Conservation (phyloP, 2,888 invertebrate genomes). For the Cryptophagus acutangulus region DNA sequence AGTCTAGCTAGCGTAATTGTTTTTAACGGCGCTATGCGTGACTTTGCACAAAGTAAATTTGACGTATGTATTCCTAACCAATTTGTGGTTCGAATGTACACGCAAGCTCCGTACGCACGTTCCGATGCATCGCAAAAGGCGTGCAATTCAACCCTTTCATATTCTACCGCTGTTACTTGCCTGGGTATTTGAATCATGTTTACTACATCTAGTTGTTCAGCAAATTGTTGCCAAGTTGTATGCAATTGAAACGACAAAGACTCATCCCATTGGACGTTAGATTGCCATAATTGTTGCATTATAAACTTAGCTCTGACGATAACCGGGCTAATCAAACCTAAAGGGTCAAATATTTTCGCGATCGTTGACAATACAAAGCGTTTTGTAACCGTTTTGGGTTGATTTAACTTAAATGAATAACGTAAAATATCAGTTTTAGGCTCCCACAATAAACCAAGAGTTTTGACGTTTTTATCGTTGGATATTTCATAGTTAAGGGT, state of each 20-base stretch:
- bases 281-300: constrained; percentile 17
- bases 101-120: constrained; percentile 19
- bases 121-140: constrained; percentile 24
- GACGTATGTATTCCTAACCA: constrained; percentile 2
- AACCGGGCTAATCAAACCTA: constrained; percentile 17
- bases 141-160: constrained; percentile 14
- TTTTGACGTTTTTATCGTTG: not conserved
- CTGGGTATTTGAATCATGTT: constrained; percentile 3
- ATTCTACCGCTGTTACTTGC: constrained; percentile 4
- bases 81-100: constrained; percentile 17
- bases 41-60: constrained; percentile 29
- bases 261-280: constrained; percentile 16
- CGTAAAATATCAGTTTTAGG: constrained; percentile 1
- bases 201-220: not conserved
- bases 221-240: not conserved
- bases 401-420: no score
- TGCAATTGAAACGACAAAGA: not conserved
- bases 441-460: not conserved
- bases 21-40: constrained; percentile 31
- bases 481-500: not conserved
- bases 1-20: constrained; percentile 24
- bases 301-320: constrained; percentile 15
- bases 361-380: constrained; percentile 14
- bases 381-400: constrained; percentile 6
- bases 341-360: constrained; percentile 18